Base-by-base conservation (phyloP, 2,113 vertebrate species). In the Aegypius monachus region DNA sequence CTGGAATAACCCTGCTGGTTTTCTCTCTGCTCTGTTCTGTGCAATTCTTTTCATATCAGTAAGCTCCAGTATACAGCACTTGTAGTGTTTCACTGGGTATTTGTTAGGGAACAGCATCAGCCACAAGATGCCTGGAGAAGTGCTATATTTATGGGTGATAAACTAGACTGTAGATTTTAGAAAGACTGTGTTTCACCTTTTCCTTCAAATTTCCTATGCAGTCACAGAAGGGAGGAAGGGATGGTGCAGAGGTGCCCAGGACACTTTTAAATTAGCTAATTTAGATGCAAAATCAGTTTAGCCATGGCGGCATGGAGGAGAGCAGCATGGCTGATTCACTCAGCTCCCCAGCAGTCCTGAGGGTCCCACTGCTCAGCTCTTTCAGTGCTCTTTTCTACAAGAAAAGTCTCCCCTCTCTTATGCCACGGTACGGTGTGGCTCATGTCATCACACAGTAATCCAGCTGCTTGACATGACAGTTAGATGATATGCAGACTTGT, bases 221-320 rank as follows among this genome's bases (percentile, higher is more conserved):
- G 89, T 61, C 68, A 36, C 43, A 71, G 34, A 87, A 89, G n/a
- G 29, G 56, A 86, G 52, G 27, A 91, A 87, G 79, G n/a, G 38
- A 45, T 78, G 68, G 32, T 75, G 56, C 38, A 59, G 59, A 93
- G 61, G 81, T 81, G 79, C 53, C 58, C 58, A 77, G 79, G 71
- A 67, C 48, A 87, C 34, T 68, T 94, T 93, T 36, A 93, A 95
- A 87, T 91, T 23, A 94, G 52, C 43, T 91, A 59, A 86, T 93
- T 89, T 91, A 89, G 68, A 68, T 95, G 81, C 21, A 18, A 84
- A 91, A 87, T 61, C 77, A 63, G 84, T 79, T 91, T 67, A 93
- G 38, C 65, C 65, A 52, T 26, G 40, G 91, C 52, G 84, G 59
- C 40, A 18, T 26, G 38, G 66, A 86, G 68, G 47, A 67, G 43